A percentile compares a stretch with the other conserved stretches of the same genome.
Evolutionary conservation across 2,888 invertebrate genomes (phyloP).

Genomic region (Cerceris rybyensis): DNA sequence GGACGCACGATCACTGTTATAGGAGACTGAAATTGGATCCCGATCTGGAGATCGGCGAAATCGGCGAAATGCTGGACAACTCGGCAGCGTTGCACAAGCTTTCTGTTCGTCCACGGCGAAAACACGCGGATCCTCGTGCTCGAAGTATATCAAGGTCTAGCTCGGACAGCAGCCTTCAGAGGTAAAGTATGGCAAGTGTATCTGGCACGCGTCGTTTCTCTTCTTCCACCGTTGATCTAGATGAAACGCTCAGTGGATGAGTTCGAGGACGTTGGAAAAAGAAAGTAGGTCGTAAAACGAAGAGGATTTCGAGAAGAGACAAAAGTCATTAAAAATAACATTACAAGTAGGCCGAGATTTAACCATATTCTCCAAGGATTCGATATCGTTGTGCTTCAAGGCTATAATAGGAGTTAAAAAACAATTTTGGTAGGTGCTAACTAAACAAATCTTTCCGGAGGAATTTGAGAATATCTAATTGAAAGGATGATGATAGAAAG

Average conservation of each 20-base stretch:
- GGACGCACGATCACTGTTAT: constrained; percentile 52
- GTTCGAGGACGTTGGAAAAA: too few relatives aligned
- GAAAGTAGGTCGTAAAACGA: background rate
- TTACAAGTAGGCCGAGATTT: background rate
- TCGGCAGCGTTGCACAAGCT: constrained; percentile 90
- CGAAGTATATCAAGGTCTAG: constrained; percentile 70
- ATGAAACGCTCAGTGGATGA: too few relatives aligned
- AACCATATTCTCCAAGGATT: constrained; percentile 20
- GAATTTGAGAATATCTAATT: background rate
- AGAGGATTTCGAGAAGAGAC: background rate
- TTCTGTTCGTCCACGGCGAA: constrained; percentile 88
- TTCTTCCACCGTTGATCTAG: background rate
- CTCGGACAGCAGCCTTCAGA: constrained; percentile 63
- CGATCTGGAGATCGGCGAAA: constrained; percentile 84
- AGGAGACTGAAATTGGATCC: constrained; percentile 83
- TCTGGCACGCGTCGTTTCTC: background rate
- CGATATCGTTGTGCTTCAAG: constrained; percentile 21
- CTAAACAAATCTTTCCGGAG: background rate
- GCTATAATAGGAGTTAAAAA: background rate
- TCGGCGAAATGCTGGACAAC: constrained; percentile 86
- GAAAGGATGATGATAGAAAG: background rate
- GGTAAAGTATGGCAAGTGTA: constrained; percentile 40
- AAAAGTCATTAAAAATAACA: background rate
- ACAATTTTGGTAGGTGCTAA: constrained; percentile 11
- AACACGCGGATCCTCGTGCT: constrained; percentile 84